These are phyloP conservation scores for Galeruca laticollis DNA, from an alignment of 2,888 invertebrate genomes.

Conservation along the genomic window DNA sequence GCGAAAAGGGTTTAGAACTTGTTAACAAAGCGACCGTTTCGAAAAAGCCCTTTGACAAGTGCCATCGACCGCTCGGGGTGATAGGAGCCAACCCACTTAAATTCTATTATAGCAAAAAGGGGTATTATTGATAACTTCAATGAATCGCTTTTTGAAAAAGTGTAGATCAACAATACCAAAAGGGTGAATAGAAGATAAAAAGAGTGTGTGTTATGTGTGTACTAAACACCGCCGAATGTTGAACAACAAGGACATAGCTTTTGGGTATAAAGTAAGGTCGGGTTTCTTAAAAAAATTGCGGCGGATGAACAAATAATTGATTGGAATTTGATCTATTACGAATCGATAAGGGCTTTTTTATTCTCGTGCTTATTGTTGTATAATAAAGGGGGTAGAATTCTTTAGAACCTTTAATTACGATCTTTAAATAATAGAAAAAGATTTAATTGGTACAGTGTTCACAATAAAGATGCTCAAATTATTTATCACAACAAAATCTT, in stretches of 20 bases:
- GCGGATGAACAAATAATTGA: conserved; percentile 26
- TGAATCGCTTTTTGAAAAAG: conserved; percentile 43
- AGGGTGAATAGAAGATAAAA: conserved; percentile 50
- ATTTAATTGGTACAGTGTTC: too few species aligned
- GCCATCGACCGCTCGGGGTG: conserved; percentile 46
- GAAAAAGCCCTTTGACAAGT: conserved; percentile 48
- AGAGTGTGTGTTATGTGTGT: conserved; percentile 46
- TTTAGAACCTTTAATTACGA: too few species aligned
- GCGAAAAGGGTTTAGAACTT: conserved; percentile 43
- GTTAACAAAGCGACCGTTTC: conserved; percentile 43
- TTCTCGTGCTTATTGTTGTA: too few species aligned
- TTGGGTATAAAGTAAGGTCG: conserved; percentile 33
- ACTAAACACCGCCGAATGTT: conserved; percentile 54
- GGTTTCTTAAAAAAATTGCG: conserved; percentile 34
- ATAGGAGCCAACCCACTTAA: conserved; percentile 45
- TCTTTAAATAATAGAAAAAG: too few species aligned
- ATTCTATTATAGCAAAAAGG: conserved; percentile 44
- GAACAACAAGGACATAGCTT: conserved; percentile 49
- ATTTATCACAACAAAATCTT: too few species aligned
- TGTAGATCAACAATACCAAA: conserved; percentile 43
- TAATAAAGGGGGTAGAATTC: too few species aligned
- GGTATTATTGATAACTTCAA: conserved; percentile 47
- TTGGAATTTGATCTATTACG: conserved; percentile 26
- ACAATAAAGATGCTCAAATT: too few species aligned
- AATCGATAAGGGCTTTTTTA: conserved; percentile 21